Percentiles rank a stretch among this genome's conserved stretches.
Evolutionary conservation across 2,888 invertebrate species (phyloP).

Genomic region (Tetragonula carbonaria): DNA sequence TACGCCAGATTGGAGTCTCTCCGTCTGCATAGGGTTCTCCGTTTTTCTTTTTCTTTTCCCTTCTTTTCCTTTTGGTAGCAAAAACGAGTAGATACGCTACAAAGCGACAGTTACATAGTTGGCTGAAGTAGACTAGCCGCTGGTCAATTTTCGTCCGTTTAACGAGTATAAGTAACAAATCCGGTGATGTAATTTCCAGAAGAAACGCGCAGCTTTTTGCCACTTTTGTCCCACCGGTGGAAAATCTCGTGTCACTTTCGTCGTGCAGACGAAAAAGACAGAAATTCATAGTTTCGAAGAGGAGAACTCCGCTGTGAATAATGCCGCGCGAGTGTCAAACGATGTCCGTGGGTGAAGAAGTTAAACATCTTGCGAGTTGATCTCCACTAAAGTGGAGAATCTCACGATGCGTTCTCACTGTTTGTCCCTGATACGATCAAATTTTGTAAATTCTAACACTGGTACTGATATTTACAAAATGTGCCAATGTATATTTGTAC

Average conservation of each 20-base stretch:
- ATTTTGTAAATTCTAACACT: too few relatives aligned
- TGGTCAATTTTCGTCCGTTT: conserved; percentile 24
- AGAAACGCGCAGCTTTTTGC: neutral
- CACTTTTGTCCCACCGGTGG: too few relatives aligned
- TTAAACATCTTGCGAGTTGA: too few relatives aligned
- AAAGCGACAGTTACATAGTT: conserved; percentile 11
- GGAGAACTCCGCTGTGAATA: too few relatives aligned
- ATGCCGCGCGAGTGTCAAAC: too few relatives aligned
- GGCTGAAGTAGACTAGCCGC: conserved; percentile 3
- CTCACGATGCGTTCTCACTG: too few relatives aligned
- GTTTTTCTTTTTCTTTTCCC: neutral
- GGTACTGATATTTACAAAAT: too few relatives aligned
- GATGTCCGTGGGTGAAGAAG: too few relatives aligned
- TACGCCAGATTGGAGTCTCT: neutral
- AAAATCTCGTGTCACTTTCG: neutral
- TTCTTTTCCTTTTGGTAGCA: too few relatives aligned
- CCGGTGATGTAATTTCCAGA: neutral
- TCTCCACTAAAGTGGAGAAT: too few relatives aligned
- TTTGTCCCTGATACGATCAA: too few relatives aligned
- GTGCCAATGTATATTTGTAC: too few relatives aligned
- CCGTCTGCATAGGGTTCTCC: neutral
- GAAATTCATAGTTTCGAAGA: neutral
- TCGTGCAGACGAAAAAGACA: neutral
- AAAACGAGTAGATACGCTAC: neutral
- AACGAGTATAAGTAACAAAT: neutral